Base-by-base conservation (phyloP, 2,113 vertebrate species). In the Irena cyanogastra region DNA sequence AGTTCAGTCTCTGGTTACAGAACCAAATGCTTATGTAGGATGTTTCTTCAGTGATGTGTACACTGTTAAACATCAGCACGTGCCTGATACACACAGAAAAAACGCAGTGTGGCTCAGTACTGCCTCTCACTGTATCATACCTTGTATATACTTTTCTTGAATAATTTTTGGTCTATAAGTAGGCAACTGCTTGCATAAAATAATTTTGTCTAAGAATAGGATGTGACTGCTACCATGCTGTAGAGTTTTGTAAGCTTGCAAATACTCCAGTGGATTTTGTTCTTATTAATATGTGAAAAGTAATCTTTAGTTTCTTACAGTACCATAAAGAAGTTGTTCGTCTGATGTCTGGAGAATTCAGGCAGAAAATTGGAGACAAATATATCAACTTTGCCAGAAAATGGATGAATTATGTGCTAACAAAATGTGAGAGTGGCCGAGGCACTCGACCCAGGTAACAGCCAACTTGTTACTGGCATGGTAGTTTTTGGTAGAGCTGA, bases 321-420 rank as follows among this genome's bases (percentile, higher is more conserved):
- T 99, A 99, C 94, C 99, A 99, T 96, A 99, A 99, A 96, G 99
- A 99, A 98, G 99, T 99, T 87, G 99, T 99, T 92, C 99, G 99
- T 37, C 97, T 99, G 72, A 99, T 99, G 99, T 99, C 99, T 74
- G 99, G 99, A 83, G 99, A 99, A 96, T 99, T 99, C 97, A 98
- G 99, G 76, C 99, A 99, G 97, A 99, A 99, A 97, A 99, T 99
- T 63, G 99, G 99, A 60, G 99, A 99, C 77, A 99, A 98, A 70
- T 99, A 99, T 69, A 99, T 99, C 77, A 98, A 96, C 91, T 99
- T 99, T 97, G 99, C 99, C 83, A 98, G 98, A 82, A 99, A 99
- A 78, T 99, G 99, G 99, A 99, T 99, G 99, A 99, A 98, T 94
- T 99, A 99, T 8, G 99, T 99, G 35, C 97, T 99, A 54, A 99